phyloP scores from a whole-genome alignment of 1,140 invertebrate genomes.

The Heliconius eleuchia region DNA sequence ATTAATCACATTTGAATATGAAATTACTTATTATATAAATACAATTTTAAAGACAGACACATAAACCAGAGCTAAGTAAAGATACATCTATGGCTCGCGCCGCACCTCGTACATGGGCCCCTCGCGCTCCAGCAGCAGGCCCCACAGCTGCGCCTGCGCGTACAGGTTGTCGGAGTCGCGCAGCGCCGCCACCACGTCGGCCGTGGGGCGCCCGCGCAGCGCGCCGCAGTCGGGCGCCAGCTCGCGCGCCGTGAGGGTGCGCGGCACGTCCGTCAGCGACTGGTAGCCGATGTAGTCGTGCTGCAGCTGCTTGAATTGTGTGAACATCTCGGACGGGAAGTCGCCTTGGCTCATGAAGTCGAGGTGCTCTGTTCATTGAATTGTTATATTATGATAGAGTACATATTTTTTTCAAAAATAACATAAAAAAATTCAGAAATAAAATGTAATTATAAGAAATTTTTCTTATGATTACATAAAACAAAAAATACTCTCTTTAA shows the following conservation, averaged over 20 bases:
- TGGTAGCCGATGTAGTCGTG: conserved; percentile 97
- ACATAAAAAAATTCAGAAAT: too few relatives aligned
- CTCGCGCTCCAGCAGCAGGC: conserved; percentile 91
- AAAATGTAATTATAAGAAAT: too few relatives aligned
- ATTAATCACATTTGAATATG: too few relatives aligned
- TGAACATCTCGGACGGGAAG: conserved; percentile 86
- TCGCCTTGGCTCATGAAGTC: conserved; percentile 95
- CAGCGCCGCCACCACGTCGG: conserved; percentile 88
- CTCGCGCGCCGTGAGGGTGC: conserved; percentile 83
- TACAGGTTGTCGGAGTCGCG: conserved; percentile 87
- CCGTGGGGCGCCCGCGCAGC: conserved; percentile 83
- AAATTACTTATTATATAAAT: too few relatives aligned
- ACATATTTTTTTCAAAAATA: too few relatives aligned
- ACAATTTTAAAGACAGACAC: too few relatives aligned
- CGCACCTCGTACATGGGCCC: conserved; percentile 82
- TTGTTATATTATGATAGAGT: neutral
- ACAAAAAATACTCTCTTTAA: too few relatives aligned
- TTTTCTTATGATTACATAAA: too few relatives aligned
- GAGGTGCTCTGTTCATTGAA: conserved; percentile 88
- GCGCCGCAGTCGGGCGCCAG: conserved; percentile 61
- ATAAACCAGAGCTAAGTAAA: too few relatives aligned
- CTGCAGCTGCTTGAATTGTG: conserved; percentile 93
- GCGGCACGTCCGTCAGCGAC: conserved; percentile 98
- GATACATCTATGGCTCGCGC: too few relatives aligned
- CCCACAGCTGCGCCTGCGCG: conserved; percentile 91